Evolutionary conservation across 2,797 vertebrate genomes (phyloP), one percentile per base, ranked within the genome.

Genomic region (Helostoma temminkii): DNA sequence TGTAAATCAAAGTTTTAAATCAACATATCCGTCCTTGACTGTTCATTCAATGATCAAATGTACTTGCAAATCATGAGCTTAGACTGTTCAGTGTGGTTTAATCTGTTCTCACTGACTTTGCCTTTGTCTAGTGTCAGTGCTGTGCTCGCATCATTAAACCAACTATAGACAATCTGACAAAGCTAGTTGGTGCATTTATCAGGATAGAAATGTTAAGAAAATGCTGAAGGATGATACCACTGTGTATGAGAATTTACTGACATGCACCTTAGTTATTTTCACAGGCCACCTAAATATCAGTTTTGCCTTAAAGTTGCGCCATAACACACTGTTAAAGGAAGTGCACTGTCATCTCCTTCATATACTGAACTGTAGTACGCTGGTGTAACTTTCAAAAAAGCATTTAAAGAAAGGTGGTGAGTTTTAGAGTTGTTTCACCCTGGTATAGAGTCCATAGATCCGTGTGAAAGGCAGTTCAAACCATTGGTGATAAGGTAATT

Each of bases 251-350:
- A 25, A 66, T 24, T 32, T 30, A 21, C 2, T 42, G 45, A 45
- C n/a, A 19, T 28, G 26, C 43, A 69, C 48, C 54, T 60, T 55
- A 50, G 41, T 39, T 32, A 28, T 1, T 19, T 42, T 59, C 43
- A 59, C 28, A 11, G 21, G 47, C 55, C 57, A 22, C 47, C 72
- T 26, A 58, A 57, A 26, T 46, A 24, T 79, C 28, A 12, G 25
- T 64, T 78, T 88, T 85, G 82, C 85, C 82, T 83, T 86, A 84
- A 83, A 72, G 63, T 73, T 79, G 61, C 34, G 6, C 43, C 48
- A 36, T 55, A 53, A 69, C 16, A 65, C 50, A 36, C 39, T 24
- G 55, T 62, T 30, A 16, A 48, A 50, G 21, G n/a, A 72, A 32
- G 48, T 39, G 49, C 39, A 56, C 24, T 3, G 48, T 49, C 30